A percentile compares a stretch with the other conserved stretches of the same genome.
Conservation (phyloP, 1,140 invertebrate genomes). For the Cyclargus thomasi region DNA sequence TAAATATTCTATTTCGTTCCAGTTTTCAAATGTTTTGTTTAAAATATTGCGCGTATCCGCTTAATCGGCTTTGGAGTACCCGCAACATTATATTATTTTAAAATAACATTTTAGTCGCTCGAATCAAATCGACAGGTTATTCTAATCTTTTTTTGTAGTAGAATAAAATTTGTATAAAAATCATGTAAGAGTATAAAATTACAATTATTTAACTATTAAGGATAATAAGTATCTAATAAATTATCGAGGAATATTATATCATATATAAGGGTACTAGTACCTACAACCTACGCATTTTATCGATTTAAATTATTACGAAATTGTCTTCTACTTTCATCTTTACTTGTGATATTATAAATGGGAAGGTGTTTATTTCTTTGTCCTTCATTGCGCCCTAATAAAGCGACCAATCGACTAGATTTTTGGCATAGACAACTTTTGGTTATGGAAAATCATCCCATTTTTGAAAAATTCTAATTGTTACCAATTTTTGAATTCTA, state of each 20-base stretch:
- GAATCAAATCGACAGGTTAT: neutral
- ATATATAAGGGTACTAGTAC: neutral
- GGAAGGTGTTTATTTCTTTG: too few relatives aligned
- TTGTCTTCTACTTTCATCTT: too few relatives aligned
- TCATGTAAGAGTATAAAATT: neutral
- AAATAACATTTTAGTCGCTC: neutral
- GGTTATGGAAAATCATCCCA: too few relatives aligned
- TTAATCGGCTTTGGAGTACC: neutral
- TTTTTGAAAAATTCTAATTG: too few relatives aligned
- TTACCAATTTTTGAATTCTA: too few relatives aligned
- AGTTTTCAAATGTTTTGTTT: neutral
- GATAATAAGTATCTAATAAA: neutral
- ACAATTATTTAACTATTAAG: neutral
- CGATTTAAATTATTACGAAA: too few relatives aligned
- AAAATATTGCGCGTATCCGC: neutral
- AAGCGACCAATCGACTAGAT: too few relatives aligned
- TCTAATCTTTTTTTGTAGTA: neutral
- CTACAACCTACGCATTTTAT: too few relatives aligned
- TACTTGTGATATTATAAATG: too few relatives aligned
- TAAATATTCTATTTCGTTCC: neutral
- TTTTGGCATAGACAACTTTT: too few relatives aligned
- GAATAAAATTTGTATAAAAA: neutral
- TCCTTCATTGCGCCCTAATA: too few relatives aligned
- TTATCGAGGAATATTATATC: neutral
- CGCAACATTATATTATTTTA: neutral